These are phyloP conservation scores for Synanthedon formicaeformis DNA, from an alignment of 2,888 invertebrate species.

Conservation along the genomic window DNA sequence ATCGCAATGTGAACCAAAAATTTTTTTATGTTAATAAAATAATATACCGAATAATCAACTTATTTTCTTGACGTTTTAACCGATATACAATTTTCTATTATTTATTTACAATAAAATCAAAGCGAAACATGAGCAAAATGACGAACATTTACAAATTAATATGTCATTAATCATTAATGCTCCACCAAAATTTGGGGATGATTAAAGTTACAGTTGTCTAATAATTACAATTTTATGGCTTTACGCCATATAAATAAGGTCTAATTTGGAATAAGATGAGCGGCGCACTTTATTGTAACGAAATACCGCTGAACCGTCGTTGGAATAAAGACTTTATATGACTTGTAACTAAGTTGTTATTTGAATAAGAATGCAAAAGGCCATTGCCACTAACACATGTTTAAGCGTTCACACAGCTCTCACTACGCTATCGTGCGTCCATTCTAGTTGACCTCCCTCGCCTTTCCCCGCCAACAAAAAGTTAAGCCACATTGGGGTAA, in stretches of 20 bases:
- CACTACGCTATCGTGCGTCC: slow-evolving; percentile 26
- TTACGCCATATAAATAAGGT: neutral
- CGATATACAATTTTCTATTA: too few relatives aligned
- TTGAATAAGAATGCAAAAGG: slow-evolving; percentile 6
- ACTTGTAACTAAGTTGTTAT: neutral
- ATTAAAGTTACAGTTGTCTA: neutral
- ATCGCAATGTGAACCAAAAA: too few relatives aligned
- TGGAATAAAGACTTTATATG: neutral
- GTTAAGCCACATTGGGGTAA: slow-evolving; percentile 1
- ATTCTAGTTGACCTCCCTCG: slow-evolving; percentile 27
- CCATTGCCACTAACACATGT: slow-evolving; percentile 63
- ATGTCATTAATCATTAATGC: slow-evolving; percentile 15
- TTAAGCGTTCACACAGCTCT: slow-evolving; percentile 10
- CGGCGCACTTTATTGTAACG: neutral
- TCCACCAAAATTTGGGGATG: neutral
- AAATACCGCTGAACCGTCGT: neutral
- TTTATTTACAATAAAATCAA: neutral
- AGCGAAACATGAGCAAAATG: slow-evolving; percentile 6
- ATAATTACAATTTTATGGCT: neutral
- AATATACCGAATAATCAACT: too few relatives aligned
- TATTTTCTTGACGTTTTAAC: too few relatives aligned
- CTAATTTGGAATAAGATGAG: neutral
- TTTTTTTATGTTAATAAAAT: too few relatives aligned
- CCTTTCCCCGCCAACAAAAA: slow-evolving; percentile 15
- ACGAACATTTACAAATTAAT: slow-evolving; percentile 20